Conservation (phyloP, 2,888 invertebrate species). For the Halictus quadricinctus region DNA sequence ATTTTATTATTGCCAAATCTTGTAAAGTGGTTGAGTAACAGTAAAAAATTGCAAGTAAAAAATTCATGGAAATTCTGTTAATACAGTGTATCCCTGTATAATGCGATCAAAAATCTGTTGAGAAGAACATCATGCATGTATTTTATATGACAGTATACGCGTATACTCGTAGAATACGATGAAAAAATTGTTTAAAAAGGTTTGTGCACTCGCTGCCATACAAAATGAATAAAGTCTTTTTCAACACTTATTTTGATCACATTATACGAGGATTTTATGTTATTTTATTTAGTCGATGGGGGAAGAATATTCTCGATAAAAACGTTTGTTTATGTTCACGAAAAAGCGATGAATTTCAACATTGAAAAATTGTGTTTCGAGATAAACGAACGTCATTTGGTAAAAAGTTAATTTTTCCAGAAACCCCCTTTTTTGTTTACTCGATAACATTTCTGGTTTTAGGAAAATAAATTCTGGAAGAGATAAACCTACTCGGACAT, state of each 20-base stretch:
- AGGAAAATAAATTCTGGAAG: background rate
- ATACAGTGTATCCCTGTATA: background rate
- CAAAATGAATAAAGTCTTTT: background rate
- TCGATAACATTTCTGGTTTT: background rate
- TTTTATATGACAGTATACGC: background rate
- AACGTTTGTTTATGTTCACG: background rate
- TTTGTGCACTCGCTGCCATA: background rate
- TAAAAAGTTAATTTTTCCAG: background rate
- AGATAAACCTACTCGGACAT: too few relatives aligned
- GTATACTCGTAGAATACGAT: background rate
- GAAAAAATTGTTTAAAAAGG: background rate
- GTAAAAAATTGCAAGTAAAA: too few relatives aligned
- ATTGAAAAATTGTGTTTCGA: background rate
- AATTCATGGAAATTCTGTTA: background rate
- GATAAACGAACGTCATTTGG: background rate
- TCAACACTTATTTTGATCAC: background rate
- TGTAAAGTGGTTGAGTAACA: background rate
- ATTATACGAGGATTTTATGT: background rate
- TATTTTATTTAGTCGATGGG: background rate
- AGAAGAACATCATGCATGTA: background rate
- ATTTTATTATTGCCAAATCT: background rate
- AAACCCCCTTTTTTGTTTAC: background rate
- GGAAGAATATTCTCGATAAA: too few relatives aligned
- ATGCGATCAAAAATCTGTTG: background rate
- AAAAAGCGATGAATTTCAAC: background rate